These are phyloP conservation scores for Casuarius casuarius DNA, from an alignment of 2,113 vertebrate species.

Conservation along the genomic window DNA sequence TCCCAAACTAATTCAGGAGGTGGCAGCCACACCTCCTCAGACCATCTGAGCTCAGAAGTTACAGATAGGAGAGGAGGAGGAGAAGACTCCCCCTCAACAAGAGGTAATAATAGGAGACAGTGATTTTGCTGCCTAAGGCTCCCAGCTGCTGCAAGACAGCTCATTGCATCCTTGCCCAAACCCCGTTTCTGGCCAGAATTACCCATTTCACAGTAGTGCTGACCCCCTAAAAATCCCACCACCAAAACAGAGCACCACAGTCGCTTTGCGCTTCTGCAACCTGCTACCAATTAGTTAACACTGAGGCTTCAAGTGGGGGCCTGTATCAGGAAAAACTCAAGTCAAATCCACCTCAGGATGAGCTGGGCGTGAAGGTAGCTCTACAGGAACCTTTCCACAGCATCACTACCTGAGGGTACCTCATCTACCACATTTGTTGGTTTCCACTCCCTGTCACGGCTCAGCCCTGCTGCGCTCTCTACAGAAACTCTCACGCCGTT, in stretches of 20 bases:
- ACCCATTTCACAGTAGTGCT: neutral
- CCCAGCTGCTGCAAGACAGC: neutral
- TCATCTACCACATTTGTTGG: neutral
- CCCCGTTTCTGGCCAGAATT: neutral
- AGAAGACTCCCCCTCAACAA: neutral
- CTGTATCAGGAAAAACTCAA: neutral
- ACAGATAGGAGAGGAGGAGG: neutral
- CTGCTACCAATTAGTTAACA: neutral
- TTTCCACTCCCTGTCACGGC: neutral
- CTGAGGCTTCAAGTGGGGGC: neutral
- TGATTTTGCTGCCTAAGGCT: neutral
- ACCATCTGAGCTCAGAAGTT: neutral
- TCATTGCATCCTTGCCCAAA: neutral
- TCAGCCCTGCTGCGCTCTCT: neutral
- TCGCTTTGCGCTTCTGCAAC: neutral
- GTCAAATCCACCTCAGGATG: rapidly evolving
- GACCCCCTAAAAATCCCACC: neutral
- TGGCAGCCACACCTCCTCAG: neutral
- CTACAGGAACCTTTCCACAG: neutral
- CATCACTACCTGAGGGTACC: neutral
- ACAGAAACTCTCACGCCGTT: rapidly evolving
- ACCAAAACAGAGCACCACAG: neutral
- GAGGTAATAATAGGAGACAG: neutral
- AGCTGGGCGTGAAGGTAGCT: neutral
- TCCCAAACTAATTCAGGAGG: neutral